These are phyloP conservation scores for Nebria brevicollis DNA, from an alignment of 2,888 invertebrate genomes.

Conservation along the genomic window DNA sequence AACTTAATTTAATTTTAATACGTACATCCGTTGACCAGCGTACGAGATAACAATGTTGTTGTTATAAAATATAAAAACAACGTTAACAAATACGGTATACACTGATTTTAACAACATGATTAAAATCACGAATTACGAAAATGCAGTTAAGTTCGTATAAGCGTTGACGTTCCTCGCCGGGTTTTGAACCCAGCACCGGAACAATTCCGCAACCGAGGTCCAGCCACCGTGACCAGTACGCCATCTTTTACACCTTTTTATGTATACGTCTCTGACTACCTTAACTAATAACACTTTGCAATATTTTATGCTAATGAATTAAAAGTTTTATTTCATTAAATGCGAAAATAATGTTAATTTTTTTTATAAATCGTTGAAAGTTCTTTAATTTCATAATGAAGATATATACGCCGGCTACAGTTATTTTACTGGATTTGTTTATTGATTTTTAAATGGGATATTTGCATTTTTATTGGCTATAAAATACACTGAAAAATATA, in stretches of 20 bases:
- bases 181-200: background rate
- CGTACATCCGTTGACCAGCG: background rate
- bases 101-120: background rate
- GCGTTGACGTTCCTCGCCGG: background rate
- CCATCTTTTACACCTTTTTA: conserved; percentile 1
- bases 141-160: background rate
- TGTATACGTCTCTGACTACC: background rate
- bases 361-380: background rate
- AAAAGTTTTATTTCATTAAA: background rate
- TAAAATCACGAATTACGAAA: background rate
- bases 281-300: background rate
- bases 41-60: background rate
- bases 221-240: background rate
- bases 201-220: background rate
- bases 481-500: background rate
- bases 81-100: conserved; percentile 1
- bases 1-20: background rate
- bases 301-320: background rate
- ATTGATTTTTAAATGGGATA: background rate
- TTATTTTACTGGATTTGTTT: background rate
- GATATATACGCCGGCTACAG: background rate
- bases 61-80: background rate
- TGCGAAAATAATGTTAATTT: background rate
- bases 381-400: background rate
- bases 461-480: background rate